Evolutionary conservation across 2,797 vertebrate genomes (phyloP).

Genomic region (Varecia variegata): DNA sequence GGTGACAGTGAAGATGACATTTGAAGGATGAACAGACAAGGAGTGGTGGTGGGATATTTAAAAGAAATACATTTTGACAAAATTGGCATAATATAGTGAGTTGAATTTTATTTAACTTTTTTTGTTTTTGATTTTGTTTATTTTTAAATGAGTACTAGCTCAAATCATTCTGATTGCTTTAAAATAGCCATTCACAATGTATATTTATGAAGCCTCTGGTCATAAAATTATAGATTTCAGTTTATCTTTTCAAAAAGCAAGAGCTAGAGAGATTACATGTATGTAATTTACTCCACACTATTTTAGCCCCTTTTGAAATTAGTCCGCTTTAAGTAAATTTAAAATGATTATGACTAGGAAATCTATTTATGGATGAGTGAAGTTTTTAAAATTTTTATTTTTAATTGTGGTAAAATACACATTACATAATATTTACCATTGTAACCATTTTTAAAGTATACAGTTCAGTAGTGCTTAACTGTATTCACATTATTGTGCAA

Average conservation of each 20-base stretch:
- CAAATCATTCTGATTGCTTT: constrained; percentile 68
- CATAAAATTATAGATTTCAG: constrained; percentile 40
- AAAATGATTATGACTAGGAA: not conserved
- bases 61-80: not conserved
- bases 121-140: constrained; percentile 51
- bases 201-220: constrained; percentile 34
- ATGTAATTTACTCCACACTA: not conserved
- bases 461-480: not conserved
- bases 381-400: not conserved
- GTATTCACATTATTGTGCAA: not conserved
- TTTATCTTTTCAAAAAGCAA: not conserved
- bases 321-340: not conserved
- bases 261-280: not conserved
- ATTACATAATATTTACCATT: not conserved
- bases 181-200: constrained; percentile 51
- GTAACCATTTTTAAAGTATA: not conserved
- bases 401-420: not conserved
- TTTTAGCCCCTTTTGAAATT: not conserved
- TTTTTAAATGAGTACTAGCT: constrained; percentile 60
- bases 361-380: not conserved
- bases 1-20: not conserved
- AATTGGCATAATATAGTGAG: not conserved
- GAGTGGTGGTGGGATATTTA: not conserved
- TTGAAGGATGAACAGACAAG: not conserved
- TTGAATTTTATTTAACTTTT: not conserved